Evolutionary conservation across 2,888 invertebrate species (phyloP), one percentile per base, ranked within the genome.

Genomic region (Ischnura elegans): DNA sequence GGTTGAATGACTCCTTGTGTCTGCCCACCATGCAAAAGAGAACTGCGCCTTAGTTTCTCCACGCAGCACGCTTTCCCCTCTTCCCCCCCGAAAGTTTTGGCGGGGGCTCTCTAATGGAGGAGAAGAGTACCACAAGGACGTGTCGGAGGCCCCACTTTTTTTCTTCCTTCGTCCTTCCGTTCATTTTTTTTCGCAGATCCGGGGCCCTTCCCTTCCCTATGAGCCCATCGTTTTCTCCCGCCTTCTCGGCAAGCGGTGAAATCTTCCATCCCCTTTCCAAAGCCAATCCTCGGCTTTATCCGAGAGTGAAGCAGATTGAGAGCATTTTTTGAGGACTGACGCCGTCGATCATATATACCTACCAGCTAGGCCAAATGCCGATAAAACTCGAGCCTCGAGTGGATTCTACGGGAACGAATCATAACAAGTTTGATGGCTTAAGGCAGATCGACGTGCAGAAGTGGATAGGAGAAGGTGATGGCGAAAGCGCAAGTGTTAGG

Each of bases 41-140:
- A 86, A 86, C 86, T 86, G 86, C 43, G 86, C 29, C 46, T 43
- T 86, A 86, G n/a, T 86, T 86, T 46, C 19, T n/a, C 86, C 45
- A 86, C 36, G 46, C 86, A 86, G 3, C 25, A n/a, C 10, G 16
- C 43, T 29, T 25, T 36, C 45, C n/a, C 45, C 45, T 86, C 46
- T 45, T 45, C 86, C 8, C 36, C 36, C 76, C 36, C 76, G 13
- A 29, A 36, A 76, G 45, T 45, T 43, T 86, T 25, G 21, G 85
- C 3, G 25, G n/a, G 25, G 45, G 45, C 36, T 76, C 13, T 76
- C 76, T 36, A 36, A 5, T 36, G 29, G 66, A 13, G 21, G 29
- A 6, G 66, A 16, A 76, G 76, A 29, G 25, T 45, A 86, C 86
- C 45, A 43, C 86, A 43, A 86, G 86, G 86, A 25, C 25, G 45